Base-by-base conservation (phyloP, 1,140 invertebrate species). In the Dreissena rostriformis region DNA sequence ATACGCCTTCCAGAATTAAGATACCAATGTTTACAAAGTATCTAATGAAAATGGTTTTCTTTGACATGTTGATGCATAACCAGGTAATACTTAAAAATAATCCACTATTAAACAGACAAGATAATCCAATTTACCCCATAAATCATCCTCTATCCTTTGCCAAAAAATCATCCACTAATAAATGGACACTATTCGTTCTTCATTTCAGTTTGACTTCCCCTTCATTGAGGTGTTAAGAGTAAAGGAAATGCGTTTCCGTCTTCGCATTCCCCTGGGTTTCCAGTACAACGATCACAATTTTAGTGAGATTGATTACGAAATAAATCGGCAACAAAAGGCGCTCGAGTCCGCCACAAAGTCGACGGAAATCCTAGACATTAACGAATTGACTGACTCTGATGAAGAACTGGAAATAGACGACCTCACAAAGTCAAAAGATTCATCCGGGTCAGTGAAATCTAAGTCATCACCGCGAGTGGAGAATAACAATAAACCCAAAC, bases 161-260 rank as follows among this genome's bases (percentile, higher is more conserved):
- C n/a, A n/a, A 39, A 39, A 39, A 5, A 39, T 39, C 39, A 39
- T 5, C 39, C 39, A 39, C 8, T 39, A 39, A 2, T 39, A 39
- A 39, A 39, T 39, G 39, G 2, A 8, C 39, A 39, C 39, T 5
- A 2, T 39, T 39, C 8, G 39, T 80, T 85, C 74, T 70, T 78
- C 57, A 19, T 87, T 86, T 52, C 87, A 93, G 91, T 90, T 92
- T 89, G 90, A 90, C 71, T 91, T 92, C 75, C 90, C 91, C 10
- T 93, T 93, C 85, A 87, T 92, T 24, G 91, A 92, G 71, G 72
- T 86, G 0, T 70, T 87, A 53, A 82, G 88, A 53, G 90, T 90
- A 1, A 92, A 91, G 75, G 91, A 93, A 76, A 88, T 92, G 0
- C 85, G 88, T 63, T 91, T 92, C 68, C 85, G 90, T 17, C 89